Base-by-base conservation (phyloP, 2,888 invertebrate genomes). In the Ernsta delagoae region DNA sequence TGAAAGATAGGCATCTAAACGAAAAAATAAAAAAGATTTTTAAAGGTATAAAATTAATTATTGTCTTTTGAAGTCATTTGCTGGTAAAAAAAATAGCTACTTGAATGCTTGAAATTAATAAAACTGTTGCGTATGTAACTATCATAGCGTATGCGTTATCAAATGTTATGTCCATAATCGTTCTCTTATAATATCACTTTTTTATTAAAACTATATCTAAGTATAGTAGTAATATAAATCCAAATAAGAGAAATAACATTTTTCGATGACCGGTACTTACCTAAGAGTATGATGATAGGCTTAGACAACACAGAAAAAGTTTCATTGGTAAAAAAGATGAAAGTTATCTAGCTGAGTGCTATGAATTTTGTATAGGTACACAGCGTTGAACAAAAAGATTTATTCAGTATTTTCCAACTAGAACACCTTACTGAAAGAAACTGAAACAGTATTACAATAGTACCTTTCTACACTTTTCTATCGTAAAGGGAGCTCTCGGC, bases 371-470 rank as follows among this genome's bases (percentile, higher is more conserved):
- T 53, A 53, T 60, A 54, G 60, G 59, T 53, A 53, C 31, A 31
- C 53, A 66, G 50, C 59, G 39, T 9, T 59, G 59, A 41, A 66
- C 50, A 11, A 48, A 53, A 50, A 53, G 65, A 66, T 66, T 66
- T 66, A 66, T 66, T 66, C 65, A 53, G 59, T 66, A 53, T 53
- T 39, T 59, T 59, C 65, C 65, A 66, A 66, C 50, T 59, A 59
- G 65, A 66, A 41, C 59, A 54, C 60, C 54, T 60, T 50, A 59
- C 65, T 65, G 8, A 53, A 57, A 53, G 65, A 66, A 59, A 53
- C 66, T 66, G 50, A 48, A 41, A 60, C 53, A 34, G 48, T 66
- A 66, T 60, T 66, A 66, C 66, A 43, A 34, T 54, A 59, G 53
- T 41, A 59, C 53, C 54, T 66, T 60, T 66, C 53, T 66, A 43